Evolutionary conservation across 2,113 vertebrate species (phyloP).

Genomic region (Salvator merianae): DNA sequence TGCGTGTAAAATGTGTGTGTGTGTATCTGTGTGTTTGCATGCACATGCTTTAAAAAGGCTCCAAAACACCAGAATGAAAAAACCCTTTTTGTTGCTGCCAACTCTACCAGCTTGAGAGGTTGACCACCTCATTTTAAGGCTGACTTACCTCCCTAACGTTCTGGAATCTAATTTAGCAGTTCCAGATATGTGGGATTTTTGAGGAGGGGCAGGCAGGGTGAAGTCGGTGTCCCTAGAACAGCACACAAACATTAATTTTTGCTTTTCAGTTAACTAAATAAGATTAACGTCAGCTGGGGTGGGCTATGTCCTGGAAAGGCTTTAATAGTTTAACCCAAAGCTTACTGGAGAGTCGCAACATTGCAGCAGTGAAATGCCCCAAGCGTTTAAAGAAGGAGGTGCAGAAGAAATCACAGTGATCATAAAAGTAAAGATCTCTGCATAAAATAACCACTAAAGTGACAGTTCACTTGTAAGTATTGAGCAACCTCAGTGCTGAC

Average conservation of each 20-base stretch:
- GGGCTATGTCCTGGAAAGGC: neutral
- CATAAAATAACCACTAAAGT: too few species aligned
- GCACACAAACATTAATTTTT: neutral
- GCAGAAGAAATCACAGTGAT: neutral
- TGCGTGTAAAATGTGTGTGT: slow-evolving; percentile 14
- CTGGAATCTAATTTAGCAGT: slow-evolving; percentile 7
- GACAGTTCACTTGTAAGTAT: too few species aligned
- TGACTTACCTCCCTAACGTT: slow-evolving; percentile 11
- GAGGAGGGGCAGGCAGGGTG: neutral
- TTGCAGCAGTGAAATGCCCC: neutral
- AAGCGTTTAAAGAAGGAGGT: neutral
- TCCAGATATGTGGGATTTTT: neutral
- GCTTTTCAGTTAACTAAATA: neutral
- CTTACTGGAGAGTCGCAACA: too few species aligned
- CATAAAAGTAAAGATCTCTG: neutral
- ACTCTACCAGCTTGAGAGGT: slow-evolving; percentile 24
- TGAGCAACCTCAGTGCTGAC: too few species aligned
- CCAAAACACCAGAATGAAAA: neutral
- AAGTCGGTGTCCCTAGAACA: neutral
- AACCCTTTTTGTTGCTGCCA: neutral
- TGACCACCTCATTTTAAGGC: slow-evolving; percentile 26
- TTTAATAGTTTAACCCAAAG: neutral
- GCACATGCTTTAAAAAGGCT: too few species aligned
- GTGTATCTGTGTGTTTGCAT: neutral
- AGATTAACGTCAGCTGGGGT: neutral